A percentile compares a stretch with the other conserved stretches of the same genome.
These are phyloP conservation scores for Rhamphomyia laevipes DNA, from an alignment of 2,888 invertebrate genomes.

Conservation along the genomic window DNA sequence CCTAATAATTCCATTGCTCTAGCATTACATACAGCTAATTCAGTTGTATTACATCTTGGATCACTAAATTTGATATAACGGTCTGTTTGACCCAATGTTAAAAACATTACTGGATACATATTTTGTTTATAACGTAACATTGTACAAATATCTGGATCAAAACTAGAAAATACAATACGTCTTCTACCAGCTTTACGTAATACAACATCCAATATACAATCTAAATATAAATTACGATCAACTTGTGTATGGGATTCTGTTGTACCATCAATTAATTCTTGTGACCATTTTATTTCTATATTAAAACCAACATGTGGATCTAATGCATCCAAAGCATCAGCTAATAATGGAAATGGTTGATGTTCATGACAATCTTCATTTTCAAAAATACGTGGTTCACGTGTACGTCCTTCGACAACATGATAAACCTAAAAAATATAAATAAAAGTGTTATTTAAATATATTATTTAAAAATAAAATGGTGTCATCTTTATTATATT, in stretches of 20 bases:
- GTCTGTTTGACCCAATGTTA: constrained; percentile 66
- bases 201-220: constrained; percentile 73
- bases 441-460: constrained; percentile 1
- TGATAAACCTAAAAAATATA: constrained; percentile 66
- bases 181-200: constrained; percentile 66
- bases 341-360: constrained; percentile 88
- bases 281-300: constrained; percentile 95
- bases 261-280: constrained; percentile 74
- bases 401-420: constrained; percentile 60
- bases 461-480: too few relatives aligned
- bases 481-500: constrained; percentile 14
- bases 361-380: constrained; percentile 73
- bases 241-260: constrained; percentile 72
- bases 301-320: constrained; percentile 88
- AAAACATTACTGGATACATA: constrained; percentile 90
- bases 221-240: constrained; percentile 87
- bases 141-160: constrained; percentile 91
- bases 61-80: constrained; percentile 74
- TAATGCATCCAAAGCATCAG: constrained; percentile 66
- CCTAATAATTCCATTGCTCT: constrained; percentile 73
- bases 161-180: constrained; percentile 85
- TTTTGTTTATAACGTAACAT: constrained; percentile 93
- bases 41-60: constrained; percentile 67
- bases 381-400: constrained; percentile 64
- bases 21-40: constrained; percentile 73